Evolutionary conservation across 2,797 vertebrate species (phyloP).

Genomic region (Microcaecilia unicolor): DNA sequence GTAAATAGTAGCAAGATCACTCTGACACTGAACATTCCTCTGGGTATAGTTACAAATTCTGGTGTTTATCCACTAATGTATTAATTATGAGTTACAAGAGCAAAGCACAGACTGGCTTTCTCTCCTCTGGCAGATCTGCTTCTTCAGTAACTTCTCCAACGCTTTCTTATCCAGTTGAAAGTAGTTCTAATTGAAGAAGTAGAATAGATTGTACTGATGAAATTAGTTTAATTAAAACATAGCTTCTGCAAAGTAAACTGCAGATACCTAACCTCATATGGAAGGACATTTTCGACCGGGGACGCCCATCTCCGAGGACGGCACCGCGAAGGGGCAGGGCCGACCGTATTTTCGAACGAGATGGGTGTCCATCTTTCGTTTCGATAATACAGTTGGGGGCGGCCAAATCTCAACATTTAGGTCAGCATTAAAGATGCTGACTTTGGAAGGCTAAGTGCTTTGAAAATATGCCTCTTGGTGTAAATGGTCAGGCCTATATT

Average conservation of each 20-base stretch:
- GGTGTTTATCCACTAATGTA: background rate
- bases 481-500: too few relatives aligned
- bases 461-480: too few relatives aligned
- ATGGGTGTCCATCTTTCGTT: too few relatives aligned
- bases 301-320: too few relatives aligned
- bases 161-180: constrained; percentile 5
- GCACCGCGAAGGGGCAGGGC: too few relatives aligned
- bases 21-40: background rate
- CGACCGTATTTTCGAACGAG: too few relatives aligned
- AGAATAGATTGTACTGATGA: background rate
- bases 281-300: too few relatives aligned
- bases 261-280: too few relatives aligned
- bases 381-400: too few relatives aligned
- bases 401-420: too few relatives aligned
- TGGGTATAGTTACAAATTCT: constrained; percentile 5
- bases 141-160: background rate
- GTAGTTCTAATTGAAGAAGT: background rate
- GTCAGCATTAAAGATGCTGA: too few relatives aligned
- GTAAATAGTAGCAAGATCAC: constrained; percentile 2
- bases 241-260: background rate
- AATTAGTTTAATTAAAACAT: background rate
- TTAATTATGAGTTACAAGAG: constrained; percentile 6
- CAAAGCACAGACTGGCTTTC: background rate
- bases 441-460: too few relatives aligned
- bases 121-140: background rate